Evolutionary conservation across 2,888 invertebrate genomes (phyloP).

Genomic region (Drosophila leonis): DNA sequence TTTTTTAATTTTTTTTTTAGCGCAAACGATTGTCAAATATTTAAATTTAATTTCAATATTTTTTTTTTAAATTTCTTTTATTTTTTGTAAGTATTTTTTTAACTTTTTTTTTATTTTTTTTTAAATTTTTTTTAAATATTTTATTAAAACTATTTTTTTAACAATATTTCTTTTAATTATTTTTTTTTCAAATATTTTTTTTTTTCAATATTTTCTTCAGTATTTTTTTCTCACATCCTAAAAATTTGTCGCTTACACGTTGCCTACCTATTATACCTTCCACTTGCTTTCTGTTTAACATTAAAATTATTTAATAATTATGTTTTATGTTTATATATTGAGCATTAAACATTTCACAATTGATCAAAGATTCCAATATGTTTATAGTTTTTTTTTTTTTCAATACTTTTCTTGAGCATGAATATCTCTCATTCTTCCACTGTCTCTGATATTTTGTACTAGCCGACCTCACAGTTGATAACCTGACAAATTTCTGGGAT

Average conservation of each 20-base stretch:
- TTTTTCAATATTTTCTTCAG: neutral
- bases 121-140: slow-evolving; percentile 32
- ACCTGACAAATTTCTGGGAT: slow-evolving; percentile 20
- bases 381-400: neutral
- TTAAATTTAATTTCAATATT: slow-evolving; percentile 33
- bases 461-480: slow-evolving; percentile 8
- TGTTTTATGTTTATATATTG: neutral
- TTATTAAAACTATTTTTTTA: slow-evolving; percentile 1
- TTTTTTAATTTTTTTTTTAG: slow-evolving; percentile 16
- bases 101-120: slow-evolving; percentile 4
- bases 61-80: too few relatives aligned
- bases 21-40: slow-evolving; percentile 74
- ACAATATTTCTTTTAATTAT: slow-evolving; percentile 40
- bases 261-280: slow-evolving; percentile 33
- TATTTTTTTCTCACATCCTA: slow-evolving; percentile 18
- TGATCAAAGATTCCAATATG: slow-evolving; percentile 1
- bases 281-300: neutral
- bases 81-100: slow-evolving; percentile 9
- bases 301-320: neutral
- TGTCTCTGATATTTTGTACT: slow-evolving; percentile 30
- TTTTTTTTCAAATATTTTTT: slow-evolving; percentile 12
- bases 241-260: slow-evolving; percentile 31
- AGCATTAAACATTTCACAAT: slow-evolving; percentile 15
- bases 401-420: neutral
- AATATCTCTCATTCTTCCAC: neutral